Evolutionary conservation across 2,113 vertebrate species (phyloP), one percentile per base, ranked within the genome.

Genomic region (Brevimyrus niger): DNA sequence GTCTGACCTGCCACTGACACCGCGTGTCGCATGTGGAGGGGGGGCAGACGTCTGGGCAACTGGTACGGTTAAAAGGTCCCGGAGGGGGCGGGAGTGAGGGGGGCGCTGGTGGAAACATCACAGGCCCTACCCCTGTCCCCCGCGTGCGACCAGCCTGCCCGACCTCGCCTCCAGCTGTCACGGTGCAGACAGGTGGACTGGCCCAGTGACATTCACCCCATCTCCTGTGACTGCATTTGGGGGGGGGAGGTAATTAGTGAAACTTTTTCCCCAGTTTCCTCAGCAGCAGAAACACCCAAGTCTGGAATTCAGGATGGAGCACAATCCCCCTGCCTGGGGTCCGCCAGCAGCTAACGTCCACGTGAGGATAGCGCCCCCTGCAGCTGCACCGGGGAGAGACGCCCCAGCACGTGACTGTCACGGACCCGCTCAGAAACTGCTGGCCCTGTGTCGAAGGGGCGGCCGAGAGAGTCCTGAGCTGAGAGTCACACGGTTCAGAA

Each of bases 131-230:
- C 90, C 90, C 92, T 89, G 91, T 91, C 93, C 92, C 92, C 93
- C 92, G 92, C 92, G 80, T 88, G 90, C 90, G 2, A 2, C 0
- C 87, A 86, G 65, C 0, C 87, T 82, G 90, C 89, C 90, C 58
- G 92, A 92, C 89, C 91, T 92, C 47, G 90, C 58, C 88, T 90
- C 89, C 94, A 93, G 93, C 93, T 94, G 94, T 90, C 92, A 88
- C 51, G 61, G 46, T 87, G 15, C 90, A n/a, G 55, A 76, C 1
- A 0, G n/a, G 88, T 89, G 92, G 23, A 92, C 21, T 9, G 55
- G 89, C 91, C 80, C 92, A 90, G 35, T 61, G 53, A 3, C n/a
- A 69, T 69, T 31, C 61, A 69, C 9, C 1, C 61, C 61, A 65
- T 27, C 23, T 31, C 61, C n/a, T 27, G 9, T 10, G 3, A 13